Conservation (phyloP, 1,140 invertebrate species). For the Calosoma granatense region DNA sequence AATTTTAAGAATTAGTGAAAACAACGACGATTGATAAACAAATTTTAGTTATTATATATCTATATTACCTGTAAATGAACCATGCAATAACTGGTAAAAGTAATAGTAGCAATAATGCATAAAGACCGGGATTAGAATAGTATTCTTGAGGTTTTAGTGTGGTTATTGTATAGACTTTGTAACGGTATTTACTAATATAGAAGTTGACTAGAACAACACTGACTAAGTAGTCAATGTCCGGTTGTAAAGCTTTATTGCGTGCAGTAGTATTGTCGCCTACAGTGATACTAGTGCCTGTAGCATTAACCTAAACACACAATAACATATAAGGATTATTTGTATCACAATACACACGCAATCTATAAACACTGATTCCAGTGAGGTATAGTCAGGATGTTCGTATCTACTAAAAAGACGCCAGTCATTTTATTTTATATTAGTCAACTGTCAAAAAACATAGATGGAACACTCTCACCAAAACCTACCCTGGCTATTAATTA, state of each 20-base stretch:
- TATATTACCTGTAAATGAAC: neutral
- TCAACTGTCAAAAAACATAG: too few species aligned
- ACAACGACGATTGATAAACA: neutral
- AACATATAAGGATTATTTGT: too few species aligned
- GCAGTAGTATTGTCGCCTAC: neutral
- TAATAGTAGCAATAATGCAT: neutral
- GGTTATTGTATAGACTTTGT: neutral
- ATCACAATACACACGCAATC: too few species aligned
- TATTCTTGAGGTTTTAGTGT: neutral
- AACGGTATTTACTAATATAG: neutral
- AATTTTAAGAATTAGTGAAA: neutral
- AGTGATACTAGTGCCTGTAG: neutral
- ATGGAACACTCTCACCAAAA: too few species aligned
- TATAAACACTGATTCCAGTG: too few species aligned
- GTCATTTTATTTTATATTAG: too few species aligned
- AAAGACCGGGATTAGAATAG: neutral
- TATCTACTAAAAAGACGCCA: too few species aligned
- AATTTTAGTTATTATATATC: neutral
- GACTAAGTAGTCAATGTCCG: neutral
- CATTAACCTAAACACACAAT: too few species aligned
- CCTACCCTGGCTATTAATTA: too few species aligned
- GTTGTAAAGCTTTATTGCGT: neutral
- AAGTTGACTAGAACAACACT: neutral
- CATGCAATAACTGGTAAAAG: neutral
- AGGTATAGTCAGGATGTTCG: too few species aligned